phyloP scores from a whole-genome alignment of 2,888 invertebrate genomes.

The Macrostomum cliftonense region DNA sequence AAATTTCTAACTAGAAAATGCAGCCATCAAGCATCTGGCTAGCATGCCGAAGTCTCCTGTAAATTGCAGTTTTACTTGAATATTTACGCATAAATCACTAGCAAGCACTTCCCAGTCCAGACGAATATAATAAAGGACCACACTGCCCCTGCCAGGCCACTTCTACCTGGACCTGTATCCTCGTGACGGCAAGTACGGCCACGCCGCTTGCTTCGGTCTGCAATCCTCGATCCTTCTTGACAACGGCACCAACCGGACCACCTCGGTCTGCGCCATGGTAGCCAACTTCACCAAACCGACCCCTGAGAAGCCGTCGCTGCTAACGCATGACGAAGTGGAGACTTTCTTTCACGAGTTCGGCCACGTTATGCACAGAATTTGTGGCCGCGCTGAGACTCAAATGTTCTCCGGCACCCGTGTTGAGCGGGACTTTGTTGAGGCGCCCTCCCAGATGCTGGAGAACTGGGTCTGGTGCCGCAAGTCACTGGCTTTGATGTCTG shows the following conservation, averaged over 20 bases:
- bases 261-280: constrained; percentile 40
- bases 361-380: constrained; percentile 42
- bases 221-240: constrained; percentile 23
- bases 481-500: constrained; percentile 38
- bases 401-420: constrained; percentile 30
- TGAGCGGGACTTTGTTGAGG: constrained; percentile 43
- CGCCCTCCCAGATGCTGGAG: constrained; percentile 42
- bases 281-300: constrained; percentile 42
- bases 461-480: constrained; percentile 43
- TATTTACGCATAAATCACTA: no score
- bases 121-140: no score
- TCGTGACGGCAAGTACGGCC: constrained; percentile 41
- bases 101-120: no score
- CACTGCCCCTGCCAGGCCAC: no score
- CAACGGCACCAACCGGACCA: not conserved
- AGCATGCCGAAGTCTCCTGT: no score
- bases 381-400: constrained; percentile 35
- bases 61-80: no score
- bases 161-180: constrained; percentile 42
- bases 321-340: constrained; percentile 41
- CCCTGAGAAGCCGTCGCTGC: constrained; percentile 37
- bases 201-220: constrained; percentile 39
- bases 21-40: no score
- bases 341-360: constrained; percentile 44
- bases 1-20: no score